phyloP scores from a whole-genome alignment of 1,140 invertebrate species.

The Magallana ariakensis region DNA sequence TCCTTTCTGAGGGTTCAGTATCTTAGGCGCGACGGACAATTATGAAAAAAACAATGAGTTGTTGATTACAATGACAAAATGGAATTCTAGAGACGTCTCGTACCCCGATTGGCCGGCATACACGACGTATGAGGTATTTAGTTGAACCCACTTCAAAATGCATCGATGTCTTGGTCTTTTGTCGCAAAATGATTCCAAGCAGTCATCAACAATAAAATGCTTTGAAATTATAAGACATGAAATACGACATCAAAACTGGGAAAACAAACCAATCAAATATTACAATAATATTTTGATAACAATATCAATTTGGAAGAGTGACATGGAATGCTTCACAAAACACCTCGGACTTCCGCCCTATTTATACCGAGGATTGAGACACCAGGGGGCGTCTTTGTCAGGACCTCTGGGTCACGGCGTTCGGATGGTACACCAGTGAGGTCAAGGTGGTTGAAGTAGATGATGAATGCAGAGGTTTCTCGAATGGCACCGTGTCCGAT shows the following conservation, averaged over 20 bases:
- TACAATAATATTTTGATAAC: background rate
- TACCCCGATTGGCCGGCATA: too few relatives aligned
- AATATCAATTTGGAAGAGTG: background rate
- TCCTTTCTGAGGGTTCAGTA: too few relatives aligned
- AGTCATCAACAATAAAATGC: background rate
- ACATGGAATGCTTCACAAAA: slow-evolving; percentile 14
- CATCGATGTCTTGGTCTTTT: slow-evolving; percentile 12
- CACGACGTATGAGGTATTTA: background rate
- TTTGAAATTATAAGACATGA: slow-evolving; percentile 7
- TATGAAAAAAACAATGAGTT: slow-evolving; percentile 10
- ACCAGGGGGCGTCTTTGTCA: slow-evolving; percentile 4
- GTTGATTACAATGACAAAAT: slow-evolving; percentile 20
- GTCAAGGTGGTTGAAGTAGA: slow-evolving; percentile 62
- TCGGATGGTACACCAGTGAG: slow-evolving; percentile 47
- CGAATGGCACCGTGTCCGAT: slow-evolving; percentile 53
- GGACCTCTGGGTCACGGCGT: background rate
- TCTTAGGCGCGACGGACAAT: background rate
- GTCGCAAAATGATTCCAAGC: background rate
- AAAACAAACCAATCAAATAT: background rate
- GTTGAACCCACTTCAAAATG: background rate
- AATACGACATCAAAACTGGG: slow-evolving; percentile 31
- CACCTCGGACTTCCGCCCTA: background rate
- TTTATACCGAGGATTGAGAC: background rate
- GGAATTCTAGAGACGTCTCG: background rate
- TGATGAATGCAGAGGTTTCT: slow-evolving; percentile 52